Evolutionary conservation across 1,140 invertebrate species (phyloP).

Genomic region (Gryllus bimaculatus): DNA sequence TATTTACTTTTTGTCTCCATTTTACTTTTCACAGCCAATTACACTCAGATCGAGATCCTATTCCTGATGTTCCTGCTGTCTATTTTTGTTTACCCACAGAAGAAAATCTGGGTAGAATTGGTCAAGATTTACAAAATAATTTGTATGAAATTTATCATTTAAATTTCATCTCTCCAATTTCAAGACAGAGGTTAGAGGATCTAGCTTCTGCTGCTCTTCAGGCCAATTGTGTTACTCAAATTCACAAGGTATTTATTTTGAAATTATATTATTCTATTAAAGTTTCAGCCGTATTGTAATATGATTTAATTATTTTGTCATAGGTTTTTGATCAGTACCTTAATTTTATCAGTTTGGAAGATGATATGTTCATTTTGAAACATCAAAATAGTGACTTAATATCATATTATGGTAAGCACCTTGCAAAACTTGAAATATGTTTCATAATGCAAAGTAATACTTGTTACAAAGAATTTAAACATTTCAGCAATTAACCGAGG

Average conservation of each 20-base stretch:
- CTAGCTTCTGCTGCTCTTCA: constrained; percentile 85
- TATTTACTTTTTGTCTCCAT: constrained; percentile 17
- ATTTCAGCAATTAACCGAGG: constrained; percentile 80
- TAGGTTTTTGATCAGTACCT: constrained; percentile 93
- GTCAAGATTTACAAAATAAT: constrained; percentile 82
- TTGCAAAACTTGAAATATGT: neutral
- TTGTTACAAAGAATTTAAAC: constrained; percentile 12
- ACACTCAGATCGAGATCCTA: constrained; percentile 87
- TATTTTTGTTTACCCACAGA: constrained; percentile 98
- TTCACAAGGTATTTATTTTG: constrained; percentile 68
- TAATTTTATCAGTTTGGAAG: constrained; percentile 97
- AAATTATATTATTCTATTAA: neutral
- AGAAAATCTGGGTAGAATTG: constrained; percentile 91
- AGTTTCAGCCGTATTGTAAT: neutral
- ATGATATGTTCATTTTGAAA: constrained; percentile 91
- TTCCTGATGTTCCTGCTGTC: constrained; percentile 96
- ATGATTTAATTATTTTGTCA: constrained; percentile 20
- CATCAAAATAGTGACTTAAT: constrained; percentile 84
- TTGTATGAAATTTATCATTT: constrained; percentile 94
- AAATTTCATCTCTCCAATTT: constrained; percentile 96
- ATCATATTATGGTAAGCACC: constrained; percentile 78
- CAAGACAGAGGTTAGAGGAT: constrained; percentile 90
- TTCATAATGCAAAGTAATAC: neutral
- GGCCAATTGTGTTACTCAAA: constrained; percentile 75
- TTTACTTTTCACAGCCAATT: constrained; percentile 52